A percentile compares a stretch with the other conserved stretches of the same genome.
Conservation (phyloP, 2,113 vertebrate genomes). For the Deroptyus accipitrinus region DNA sequence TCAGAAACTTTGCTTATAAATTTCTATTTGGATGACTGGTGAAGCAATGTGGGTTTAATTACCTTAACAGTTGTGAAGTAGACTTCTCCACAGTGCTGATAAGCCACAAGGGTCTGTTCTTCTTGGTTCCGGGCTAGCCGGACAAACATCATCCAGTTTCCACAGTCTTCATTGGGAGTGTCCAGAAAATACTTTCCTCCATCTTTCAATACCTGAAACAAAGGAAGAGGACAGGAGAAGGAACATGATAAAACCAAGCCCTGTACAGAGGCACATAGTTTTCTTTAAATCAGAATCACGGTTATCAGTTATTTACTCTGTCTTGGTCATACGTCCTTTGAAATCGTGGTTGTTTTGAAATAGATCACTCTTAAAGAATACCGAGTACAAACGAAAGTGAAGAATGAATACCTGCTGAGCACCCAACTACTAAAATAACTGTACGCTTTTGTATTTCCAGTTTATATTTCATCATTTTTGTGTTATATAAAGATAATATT, state of each 20-base stretch:
- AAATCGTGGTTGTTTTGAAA: background rate
- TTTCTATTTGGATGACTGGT: background rate
- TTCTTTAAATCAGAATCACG: background rate
- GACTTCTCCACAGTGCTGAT: conserved; percentile 69
- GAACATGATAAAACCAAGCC: background rate
- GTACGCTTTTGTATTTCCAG: conserved; percentile 40
- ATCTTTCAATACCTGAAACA: conserved; percentile 65
- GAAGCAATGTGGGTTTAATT: background rate
- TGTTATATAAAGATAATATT: conserved; percentile 48
- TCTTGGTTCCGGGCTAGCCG: conserved; percentile 66
- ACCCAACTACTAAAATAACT: background rate
- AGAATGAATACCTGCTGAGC: background rate
- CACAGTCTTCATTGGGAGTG: conserved; percentile 70
- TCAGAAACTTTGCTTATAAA: background rate
- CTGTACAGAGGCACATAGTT: background rate
- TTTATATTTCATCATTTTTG: conserved; percentile 51
- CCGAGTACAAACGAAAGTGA: background rate
- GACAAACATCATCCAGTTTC: conserved; percentile 75
- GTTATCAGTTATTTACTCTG: background rate
- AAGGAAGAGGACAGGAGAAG: background rate
- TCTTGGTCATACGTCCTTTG: background rate
- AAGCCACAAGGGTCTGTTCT: conserved; percentile 70
- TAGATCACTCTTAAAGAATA: background rate
- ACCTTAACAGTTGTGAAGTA: conserved; percentile 72
- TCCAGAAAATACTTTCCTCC: conserved; percentile 68